Conservation (phyloP, 1,140 invertebrate genomes). For the Bombyx mandarina region DNA sequence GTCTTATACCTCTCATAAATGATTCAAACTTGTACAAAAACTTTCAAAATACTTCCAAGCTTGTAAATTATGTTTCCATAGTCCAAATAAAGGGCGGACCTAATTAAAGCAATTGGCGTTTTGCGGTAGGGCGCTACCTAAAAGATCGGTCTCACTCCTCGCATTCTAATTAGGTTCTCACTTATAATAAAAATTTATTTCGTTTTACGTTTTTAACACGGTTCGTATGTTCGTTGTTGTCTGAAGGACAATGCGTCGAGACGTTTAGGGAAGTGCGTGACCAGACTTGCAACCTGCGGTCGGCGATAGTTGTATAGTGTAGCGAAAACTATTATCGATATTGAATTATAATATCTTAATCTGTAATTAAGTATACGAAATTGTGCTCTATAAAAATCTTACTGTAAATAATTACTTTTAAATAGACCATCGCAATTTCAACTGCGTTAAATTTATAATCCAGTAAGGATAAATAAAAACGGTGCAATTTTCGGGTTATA, state of each 20-base stretch:
- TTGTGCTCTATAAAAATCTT: too few species aligned
- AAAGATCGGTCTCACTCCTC: background rate
- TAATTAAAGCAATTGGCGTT: too few species aligned
- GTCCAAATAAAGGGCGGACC: too few species aligned
- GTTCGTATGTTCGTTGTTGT: slow-evolving; percentile 13
- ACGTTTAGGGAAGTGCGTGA: slow-evolving; percentile 63
- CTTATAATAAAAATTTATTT: slow-evolving; percentile 10
- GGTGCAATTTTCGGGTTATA: too few species aligned
- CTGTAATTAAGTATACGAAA: too few species aligned
- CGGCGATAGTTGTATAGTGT: slow-evolving; percentile 5
- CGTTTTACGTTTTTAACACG: slow-evolving; percentile 4
- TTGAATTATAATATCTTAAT: background rate
- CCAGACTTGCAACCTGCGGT: slow-evolving; percentile 40
- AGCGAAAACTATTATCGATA: slow-evolving; percentile 4
- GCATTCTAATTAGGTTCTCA: slow-evolving; percentile 3
- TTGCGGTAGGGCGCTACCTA: too few species aligned
- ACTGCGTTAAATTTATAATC: too few species aligned
- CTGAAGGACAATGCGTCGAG: slow-evolving; percentile 37
- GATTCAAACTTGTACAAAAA: background rate
- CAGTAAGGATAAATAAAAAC: too few species aligned
- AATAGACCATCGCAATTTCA: too few species aligned
- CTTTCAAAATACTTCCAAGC: background rate
- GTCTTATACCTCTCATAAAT: too few species aligned
- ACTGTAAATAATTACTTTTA: too few species aligned
- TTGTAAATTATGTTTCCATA: background rate